These are phyloP conservation scores for Bagarius yarrelli DNA, from an alignment of 2,113 vertebrate genomes.

Conservation along the genomic window DNA sequence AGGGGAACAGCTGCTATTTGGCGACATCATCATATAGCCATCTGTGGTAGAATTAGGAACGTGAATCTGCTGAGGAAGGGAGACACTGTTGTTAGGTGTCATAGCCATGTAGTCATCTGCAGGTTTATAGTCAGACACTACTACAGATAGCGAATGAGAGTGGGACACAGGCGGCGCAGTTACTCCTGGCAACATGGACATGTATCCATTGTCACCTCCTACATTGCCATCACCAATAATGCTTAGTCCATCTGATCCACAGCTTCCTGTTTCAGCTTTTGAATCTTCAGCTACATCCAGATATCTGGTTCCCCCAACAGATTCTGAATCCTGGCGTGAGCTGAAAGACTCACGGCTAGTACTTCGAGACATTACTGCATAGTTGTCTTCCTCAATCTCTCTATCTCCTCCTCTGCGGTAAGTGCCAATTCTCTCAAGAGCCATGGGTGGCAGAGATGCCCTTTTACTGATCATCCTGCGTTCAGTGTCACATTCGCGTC, in stretches of 20 bases:
- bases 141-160: constrained; percentile 63
- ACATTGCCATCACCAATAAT: constrained; percentile 44
- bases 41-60: constrained; percentile 62
- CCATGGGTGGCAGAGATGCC: constrained; percentile 74
- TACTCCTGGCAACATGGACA: constrained; percentile 77
- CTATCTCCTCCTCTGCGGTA: constrained; percentile 50
- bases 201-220: constrained; percentile 71
- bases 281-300: constrained; percentile 68
- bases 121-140: constrained; percentile 66
- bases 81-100: constrained; percentile 73
- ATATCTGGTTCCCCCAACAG: constrained; percentile 60
- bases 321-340: constrained; percentile 54
- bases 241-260: not conserved
- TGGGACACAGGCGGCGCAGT: constrained; percentile 59
- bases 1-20: constrained; percentile 75
- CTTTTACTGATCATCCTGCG: constrained; percentile 69
- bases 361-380: constrained; percentile 67
- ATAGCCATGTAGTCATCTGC: constrained; percentile 77
- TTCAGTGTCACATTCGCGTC: constrained; percentile 70
- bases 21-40: constrained; percentile 80
- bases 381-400: constrained; percentile 66
- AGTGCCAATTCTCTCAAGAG: constrained; percentile 67
- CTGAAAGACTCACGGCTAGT: constrained; percentile 68
- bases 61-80: constrained; percentile 71
- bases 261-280: constrained; percentile 53